These are phyloP conservation scores for Zoanthus sansibaricus DNA, from an alignment of 92 coral and sea anemone species.

Conservation along the genomic window DNA sequence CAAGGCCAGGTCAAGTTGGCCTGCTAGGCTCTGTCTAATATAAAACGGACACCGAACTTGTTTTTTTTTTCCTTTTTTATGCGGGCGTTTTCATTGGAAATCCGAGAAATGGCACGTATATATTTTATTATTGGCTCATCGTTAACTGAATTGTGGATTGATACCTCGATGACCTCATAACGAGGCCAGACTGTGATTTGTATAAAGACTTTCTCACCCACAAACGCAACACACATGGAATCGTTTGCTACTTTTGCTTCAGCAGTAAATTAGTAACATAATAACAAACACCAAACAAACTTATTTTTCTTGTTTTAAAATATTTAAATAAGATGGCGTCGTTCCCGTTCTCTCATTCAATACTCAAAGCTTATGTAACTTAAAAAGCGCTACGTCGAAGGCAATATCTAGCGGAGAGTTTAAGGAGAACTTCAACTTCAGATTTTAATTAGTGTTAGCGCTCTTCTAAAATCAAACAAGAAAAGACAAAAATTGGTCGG, in stretches of 20 bases:
- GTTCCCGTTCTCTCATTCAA: not conserved
- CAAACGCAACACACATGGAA: not conserved
- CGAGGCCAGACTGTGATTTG: constrained; percentile 12
- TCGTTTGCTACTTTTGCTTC: not conserved
- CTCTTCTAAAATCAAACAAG: constrained; percentile 28
- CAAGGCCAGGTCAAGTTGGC: constrained; percentile 11
- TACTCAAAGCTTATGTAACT: not conserved
- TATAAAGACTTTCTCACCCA: constrained; percentile 18
- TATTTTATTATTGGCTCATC: not conserved
- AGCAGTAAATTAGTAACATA: not conserved
- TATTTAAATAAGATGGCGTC: not conserved
- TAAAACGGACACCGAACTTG: not conserved
- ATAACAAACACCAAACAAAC: not conserved
- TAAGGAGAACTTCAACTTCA: not conserved
- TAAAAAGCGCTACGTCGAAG: not conserved
- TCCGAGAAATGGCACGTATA: not conserved
- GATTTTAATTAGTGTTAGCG: constrained; percentile 49
- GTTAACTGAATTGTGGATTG: constrained; percentile 35
- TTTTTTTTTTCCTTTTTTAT: not conserved
- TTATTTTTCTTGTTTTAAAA: not conserved
- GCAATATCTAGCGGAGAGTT: not conserved
- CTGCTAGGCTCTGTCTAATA: not conserved
- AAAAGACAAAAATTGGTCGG: constrained; percentile 22
- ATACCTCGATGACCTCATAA: constrained; percentile 1
- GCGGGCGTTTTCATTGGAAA: constrained; percentile 12